Evolutionary conservation across 2,797 vertebrate species (phyloP).

Genomic region (Mycteria americana): DNA sequence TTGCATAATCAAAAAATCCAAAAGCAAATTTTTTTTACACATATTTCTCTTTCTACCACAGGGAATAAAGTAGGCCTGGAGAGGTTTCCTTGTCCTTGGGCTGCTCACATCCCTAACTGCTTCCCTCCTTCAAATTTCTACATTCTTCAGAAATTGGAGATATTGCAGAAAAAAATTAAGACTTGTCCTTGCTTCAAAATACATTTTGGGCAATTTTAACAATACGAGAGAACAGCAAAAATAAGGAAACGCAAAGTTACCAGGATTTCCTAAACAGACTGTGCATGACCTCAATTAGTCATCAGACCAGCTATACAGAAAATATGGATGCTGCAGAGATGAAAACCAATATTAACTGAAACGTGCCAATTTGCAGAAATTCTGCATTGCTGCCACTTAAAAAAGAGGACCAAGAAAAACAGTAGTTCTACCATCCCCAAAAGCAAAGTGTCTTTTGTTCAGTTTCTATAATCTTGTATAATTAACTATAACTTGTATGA

Average conservation of each 20-base stretch:
- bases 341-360: background rate
- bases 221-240: background rate
- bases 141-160: background rate
- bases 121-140: background rate
- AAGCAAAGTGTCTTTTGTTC: background rate
- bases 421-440: background rate
- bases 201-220: background rate
- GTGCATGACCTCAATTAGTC: background rate
- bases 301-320: background rate
- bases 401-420: background rate
- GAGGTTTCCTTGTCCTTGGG: background rate
- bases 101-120: background rate
- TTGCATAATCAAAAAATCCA: slow-evolving; percentile 18
- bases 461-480: background rate
- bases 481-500: background rate
- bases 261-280: background rate
- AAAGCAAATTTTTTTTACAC: background rate
- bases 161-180: slow-evolving; percentile 24
- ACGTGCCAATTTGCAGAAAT: background rate
- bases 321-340: background rate
- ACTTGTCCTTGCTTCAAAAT: background rate
- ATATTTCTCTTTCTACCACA: background rate
- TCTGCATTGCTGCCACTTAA: background rate
- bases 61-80: background rate
- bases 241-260: background rate